phyloP scores from a whole-genome alignment of 2,797 vertebrate species.

The Carcharodon carcharias region DNA sequence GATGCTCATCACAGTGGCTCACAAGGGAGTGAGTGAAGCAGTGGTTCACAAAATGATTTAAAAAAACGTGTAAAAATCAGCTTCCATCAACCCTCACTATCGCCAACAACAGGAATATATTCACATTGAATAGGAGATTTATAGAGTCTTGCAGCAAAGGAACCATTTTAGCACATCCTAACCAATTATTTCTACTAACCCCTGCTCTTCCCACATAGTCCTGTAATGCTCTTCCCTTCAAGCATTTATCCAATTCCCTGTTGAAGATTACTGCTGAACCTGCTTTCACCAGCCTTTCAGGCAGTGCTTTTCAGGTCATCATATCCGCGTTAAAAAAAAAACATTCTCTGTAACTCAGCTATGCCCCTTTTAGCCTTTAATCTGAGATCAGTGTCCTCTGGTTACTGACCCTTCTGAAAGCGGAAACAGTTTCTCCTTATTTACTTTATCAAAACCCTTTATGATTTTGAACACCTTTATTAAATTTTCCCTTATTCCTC shows the following conservation, averaged over 20 bases:
- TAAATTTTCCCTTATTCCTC: background rate
- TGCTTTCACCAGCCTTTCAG: background rate
- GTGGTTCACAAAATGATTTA: background rate
- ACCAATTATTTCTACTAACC: background rate
- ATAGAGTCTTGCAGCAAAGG: background rate
- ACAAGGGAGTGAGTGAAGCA: background rate
- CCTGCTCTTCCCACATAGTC: background rate
- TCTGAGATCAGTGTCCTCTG: background rate
- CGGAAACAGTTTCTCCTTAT: background rate
- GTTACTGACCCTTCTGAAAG: background rate
- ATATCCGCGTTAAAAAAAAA: background rate
- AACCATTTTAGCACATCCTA: background rate
- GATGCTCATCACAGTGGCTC: background rate
- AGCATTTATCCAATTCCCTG: background rate
- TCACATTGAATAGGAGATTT: background rate
- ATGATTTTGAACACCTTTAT: background rate
- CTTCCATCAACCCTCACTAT: background rate
- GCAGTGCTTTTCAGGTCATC: background rate
- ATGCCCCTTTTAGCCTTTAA: background rate
- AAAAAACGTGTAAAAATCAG: background rate
- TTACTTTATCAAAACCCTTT: background rate
- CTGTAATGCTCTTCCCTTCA: background rate
- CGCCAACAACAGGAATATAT: background rate
- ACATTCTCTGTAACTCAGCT: background rate
- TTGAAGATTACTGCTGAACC: background rate